phyloP scores from a whole-genome alignment of 2,113 vertebrate species.

The Dicrurus megarhynchus region DNA sequence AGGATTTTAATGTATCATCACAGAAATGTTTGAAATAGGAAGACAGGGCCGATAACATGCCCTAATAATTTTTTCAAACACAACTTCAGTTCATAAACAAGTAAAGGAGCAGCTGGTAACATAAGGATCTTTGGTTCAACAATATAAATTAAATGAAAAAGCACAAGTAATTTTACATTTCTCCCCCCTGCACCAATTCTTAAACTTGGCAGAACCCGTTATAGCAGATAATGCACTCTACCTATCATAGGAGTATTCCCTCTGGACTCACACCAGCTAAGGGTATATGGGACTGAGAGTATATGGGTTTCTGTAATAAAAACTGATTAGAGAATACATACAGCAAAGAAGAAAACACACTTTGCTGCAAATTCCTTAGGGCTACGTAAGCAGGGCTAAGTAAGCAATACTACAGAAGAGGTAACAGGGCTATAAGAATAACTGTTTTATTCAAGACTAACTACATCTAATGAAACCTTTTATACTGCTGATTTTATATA shows the following conservation, averaged over 20 bases:
- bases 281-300: not conserved
- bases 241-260: not conserved
- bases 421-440: not conserved
- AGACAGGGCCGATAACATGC: not conserved
- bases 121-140: not conserved
- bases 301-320: not conserved
- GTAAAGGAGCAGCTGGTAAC: not conserved
- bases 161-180: not conserved
- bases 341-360: not conserved
- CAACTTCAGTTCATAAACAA: not conserved
- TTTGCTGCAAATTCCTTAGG: not conserved
- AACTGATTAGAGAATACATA: not conserved
- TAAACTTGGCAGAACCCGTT: not conserved
- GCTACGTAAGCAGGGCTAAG: not conserved
- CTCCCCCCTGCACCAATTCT: not conserved
- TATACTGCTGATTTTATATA: not conserved
- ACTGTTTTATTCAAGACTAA: not conserved
- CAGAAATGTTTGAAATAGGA: not conserved
- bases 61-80: not conserved
- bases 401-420: not conserved
- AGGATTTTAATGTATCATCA: not conserved
- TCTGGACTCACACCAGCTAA: not conserved
- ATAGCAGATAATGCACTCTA: not conserved
- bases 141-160: not conserved
- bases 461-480: not conserved